These are phyloP conservation scores for Smittia sp. DNA, from an alignment of 2,888 invertebrate species.

Conservation along the genomic window DNA sequence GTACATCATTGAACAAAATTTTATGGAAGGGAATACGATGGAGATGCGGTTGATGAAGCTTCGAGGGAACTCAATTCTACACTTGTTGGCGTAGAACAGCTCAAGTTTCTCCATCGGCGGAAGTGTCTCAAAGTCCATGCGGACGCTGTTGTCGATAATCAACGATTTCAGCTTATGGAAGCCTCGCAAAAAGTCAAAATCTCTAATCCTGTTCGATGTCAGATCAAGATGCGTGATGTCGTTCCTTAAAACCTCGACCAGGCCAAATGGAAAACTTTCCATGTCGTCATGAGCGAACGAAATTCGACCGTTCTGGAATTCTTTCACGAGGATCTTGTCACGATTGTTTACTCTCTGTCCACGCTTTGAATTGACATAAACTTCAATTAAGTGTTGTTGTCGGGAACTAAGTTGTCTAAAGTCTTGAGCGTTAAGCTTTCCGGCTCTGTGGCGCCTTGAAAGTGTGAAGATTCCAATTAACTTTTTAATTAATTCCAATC, in stretches of 20 bases:
- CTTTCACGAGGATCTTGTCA: neutral
- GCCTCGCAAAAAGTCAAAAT: neutral
- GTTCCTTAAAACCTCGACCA: neutral
- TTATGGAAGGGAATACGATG: neutral
- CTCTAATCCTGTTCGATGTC: neutral
- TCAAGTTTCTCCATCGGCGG: slow-evolving; percentile 4
- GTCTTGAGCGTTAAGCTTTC: too few relatives aligned
- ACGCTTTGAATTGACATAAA: neutral
- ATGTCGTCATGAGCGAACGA: neutral
- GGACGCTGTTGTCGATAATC: neutral
- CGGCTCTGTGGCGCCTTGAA: neutral
- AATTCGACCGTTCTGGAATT: neutral
- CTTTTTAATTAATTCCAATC: neutral
- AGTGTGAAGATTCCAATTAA: too few relatives aligned
- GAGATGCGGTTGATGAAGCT: neutral
- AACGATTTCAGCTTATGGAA: neutral
- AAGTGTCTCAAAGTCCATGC: neutral
- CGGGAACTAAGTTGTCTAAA: neutral
- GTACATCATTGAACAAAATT: neutral
- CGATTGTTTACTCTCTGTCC: neutral
- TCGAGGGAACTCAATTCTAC: neutral
- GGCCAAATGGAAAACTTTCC: neutral
- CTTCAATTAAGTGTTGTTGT: neutral
- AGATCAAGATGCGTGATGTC: slow-evolving; percentile 5
- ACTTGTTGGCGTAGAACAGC: neutral